Evolutionary conservation across 2,797 vertebrate species (phyloP).

Genomic region (Vipera ursinii): DNA sequence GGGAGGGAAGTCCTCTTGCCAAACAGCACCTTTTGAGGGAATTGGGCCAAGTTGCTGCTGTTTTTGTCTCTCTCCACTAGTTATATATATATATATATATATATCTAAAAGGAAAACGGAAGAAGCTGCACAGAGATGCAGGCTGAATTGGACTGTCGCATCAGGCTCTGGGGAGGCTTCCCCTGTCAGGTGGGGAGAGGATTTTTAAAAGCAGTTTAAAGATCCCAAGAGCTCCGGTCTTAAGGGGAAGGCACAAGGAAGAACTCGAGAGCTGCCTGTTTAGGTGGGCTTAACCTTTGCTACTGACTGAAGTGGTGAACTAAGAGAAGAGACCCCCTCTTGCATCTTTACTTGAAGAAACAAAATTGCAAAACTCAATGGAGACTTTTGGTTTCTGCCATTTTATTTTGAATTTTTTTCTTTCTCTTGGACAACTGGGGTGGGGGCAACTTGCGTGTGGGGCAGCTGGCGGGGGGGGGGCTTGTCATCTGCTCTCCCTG

Average conservation of each 20-base stretch:
- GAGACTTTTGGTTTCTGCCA: constrained; percentile 16
- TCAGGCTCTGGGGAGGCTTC: constrained; percentile 24
- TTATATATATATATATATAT: background rate
- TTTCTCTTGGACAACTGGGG: constrained; percentile 7
- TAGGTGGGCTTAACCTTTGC: constrained; percentile 62
- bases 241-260: background rate
- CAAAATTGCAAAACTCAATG: constrained; percentile 4
- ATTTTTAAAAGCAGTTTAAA: constrained; percentile 28
- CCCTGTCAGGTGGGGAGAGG: background rate
- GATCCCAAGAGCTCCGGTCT: background rate
- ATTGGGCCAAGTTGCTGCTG: constrained; percentile 12
- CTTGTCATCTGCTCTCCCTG: constrained; percentile 73
- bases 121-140: constrained; percentile 36
- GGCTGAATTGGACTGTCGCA: constrained; percentile 14
- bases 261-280: constrained; percentile 34
- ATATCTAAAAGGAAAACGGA: background rate
- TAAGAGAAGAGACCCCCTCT: constrained; percentile 57
- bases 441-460: constrained; percentile 21
- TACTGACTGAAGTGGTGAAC: constrained; percentile 63
- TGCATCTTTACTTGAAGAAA: constrained; percentile 75
- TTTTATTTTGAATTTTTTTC: background rate
- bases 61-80: background rate
- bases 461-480: constrained; percentile 28
- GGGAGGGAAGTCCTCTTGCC: constrained; percentile 27
- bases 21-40: constrained; percentile 36